Base-by-base conservation (phyloP, 2,888 invertebrate species). In the Pristionchus maxplancki region DNA sequence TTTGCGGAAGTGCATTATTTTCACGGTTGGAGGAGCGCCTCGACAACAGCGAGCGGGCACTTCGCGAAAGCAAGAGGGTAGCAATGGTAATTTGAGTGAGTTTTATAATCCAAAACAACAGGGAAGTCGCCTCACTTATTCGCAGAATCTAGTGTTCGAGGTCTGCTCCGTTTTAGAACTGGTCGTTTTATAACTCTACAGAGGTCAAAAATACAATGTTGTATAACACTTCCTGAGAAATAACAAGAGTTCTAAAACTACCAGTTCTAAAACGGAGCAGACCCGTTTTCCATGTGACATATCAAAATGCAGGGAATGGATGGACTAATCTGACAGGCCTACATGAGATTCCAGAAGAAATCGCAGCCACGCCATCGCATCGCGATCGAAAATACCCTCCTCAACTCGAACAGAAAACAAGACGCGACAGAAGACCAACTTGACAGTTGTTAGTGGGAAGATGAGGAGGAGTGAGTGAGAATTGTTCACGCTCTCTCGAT, bases 361-460 rank as follows among this genome's bases (percentile, higher is more conserved):
- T n/a, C n/a, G n/a, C 58, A 9, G 44, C 11, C 58, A 58, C 58
- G 58, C 58, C n/a, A n/a, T 58, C 50, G 50, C 20, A 15, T 3
- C n/a, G 1, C 24, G 24, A n/a, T 58, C 58, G 24, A 58, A 58
- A 58, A 58, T 58, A 58, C n/a, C 50, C 44, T 44, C 58, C 58
- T 58, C 58, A 58, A 58, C 58, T 58, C n/a, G 58, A 58, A 20
- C 58, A 58, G 58, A 58, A n/a, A 58, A 58, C 24, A 44, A 44
- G 8, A 58, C 58, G n/a, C 24, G 58, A 58, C 58, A 58, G 58
- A 58, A n/a, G 58, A n/a, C 48, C n/a, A n/a, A 78, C 78, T 78
- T 78, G 78, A 78, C 78, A 78, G 78, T 78, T 78, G 78, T 78
- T 44, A 31, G 13, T 31, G 20, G 62, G n/a, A 58, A 58, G 53